These are phyloP conservation scores for Cheirogaleus major DNA, from an alignment of 2,797 vertebrate species.

Conservation along the genomic window DNA sequence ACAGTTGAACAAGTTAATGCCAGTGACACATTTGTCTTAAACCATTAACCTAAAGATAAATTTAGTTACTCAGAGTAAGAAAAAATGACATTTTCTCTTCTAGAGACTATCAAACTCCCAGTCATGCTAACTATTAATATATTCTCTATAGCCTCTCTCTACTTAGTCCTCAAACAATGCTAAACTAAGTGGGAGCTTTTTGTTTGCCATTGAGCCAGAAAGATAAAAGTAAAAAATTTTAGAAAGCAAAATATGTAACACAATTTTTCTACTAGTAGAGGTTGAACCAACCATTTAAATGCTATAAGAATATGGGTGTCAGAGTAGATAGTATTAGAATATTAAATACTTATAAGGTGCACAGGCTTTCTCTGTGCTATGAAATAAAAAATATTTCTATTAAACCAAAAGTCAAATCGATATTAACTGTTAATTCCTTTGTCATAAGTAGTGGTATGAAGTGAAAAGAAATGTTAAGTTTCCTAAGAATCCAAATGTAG, in stretches of 20 bases:
- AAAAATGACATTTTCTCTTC: conserved; percentile 37
- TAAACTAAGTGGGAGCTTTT: neutral
- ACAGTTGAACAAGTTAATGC: neutral
- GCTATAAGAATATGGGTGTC: neutral
- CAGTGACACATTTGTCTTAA: conserved; percentile 35
- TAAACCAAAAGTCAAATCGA: conserved; percentile 16
- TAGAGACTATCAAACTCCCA: neutral
- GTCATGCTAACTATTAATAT: neutral
- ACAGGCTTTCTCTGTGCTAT: neutral
- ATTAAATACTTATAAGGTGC: neutral
- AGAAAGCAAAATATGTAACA: neutral
- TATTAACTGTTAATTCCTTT: conserved; percentile 33
- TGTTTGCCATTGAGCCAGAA: neutral
- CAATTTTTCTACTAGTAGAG: neutral
- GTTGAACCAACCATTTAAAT: neutral
- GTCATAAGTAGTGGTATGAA: neutral
- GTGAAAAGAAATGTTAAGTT: neutral
- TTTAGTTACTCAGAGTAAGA: neutral
- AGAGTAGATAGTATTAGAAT: neutral
- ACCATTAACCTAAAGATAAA: conserved; percentile 4
- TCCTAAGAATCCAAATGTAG: neutral
- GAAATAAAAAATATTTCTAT: neutral
- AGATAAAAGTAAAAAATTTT: neutral
- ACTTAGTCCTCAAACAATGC: neutral
- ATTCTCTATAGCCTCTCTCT: neutral